Base-by-base conservation (phyloP, 2,113 vertebrate species). In the Tichodroma muraria region DNA sequence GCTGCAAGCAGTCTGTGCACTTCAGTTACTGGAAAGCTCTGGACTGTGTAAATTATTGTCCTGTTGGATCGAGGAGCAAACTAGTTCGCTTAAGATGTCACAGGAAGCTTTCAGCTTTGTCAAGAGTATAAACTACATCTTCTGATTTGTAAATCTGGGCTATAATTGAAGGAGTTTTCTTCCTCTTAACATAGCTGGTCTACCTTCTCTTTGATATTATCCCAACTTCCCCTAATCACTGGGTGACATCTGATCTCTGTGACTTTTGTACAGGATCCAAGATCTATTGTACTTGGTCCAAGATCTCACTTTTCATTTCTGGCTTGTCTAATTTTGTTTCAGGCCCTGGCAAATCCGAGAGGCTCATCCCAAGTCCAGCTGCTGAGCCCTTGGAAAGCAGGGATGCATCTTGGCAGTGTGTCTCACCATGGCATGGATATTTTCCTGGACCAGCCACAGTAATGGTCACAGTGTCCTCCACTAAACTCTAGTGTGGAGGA, bases 251-350 rank as follows among this genome's bases (percentile, higher is more conserved):
- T 94, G 79, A 95, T 85, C 81, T 60, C 76, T 68, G 22, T 82
- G 79, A 88, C 85, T 94, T 83, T 52, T 91, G 63, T 86, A 64
- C 56, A 56, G 56, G 71, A 80, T 89, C 85, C 75, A 77, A 85
- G 60, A 78, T 37, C 82, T 71, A 52, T 75, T 95, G 71, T 64
- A 45, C 68, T 71, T 38, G n/a, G 11, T 88, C 85, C 88, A 78
- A 91, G 80, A 80, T 71, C 68, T 94, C 49, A 27, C 80, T 57
- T 88, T 91, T 86, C 59, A 57, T 85, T 91, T 91, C 88, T 91
- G 82, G 18, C 72, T 83, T 2, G 2, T 77, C 76, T 88, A 68
- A 94, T 87, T 92, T 72, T 18, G 11, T 66, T 91, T 73, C 50
- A 35, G 47, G 52, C 72, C 47, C 59, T 52, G 44, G 56, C 4